Base-by-base conservation (phyloP, 2,797 vertebrate genomes). In the Phaenicophaeus curvirostris region DNA sequence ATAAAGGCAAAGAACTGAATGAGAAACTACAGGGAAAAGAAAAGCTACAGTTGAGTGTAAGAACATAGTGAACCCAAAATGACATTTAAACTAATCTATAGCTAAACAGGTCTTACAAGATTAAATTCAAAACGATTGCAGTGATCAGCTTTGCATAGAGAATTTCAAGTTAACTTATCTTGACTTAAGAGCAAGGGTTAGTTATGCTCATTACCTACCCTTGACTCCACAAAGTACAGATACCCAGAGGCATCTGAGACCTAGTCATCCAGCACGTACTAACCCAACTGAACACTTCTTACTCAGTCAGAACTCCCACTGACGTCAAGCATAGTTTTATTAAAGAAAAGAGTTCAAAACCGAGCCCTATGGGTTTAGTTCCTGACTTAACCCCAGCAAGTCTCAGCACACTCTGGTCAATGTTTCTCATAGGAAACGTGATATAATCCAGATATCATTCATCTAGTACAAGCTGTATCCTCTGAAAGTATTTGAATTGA, bases 381-480 rank as follows among this genome's bases (percentile, higher is more conserved):
- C 80, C 65, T 75, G 62, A 59, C 69, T 91, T 72, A 90, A 89
- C 33, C 83, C 48, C 69, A 88, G 85, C 31, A 82, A 33, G 69
- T 84, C 54, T 18, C 39, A 24, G 84, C 31, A 82, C 33, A 31
- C 33, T 67, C 79, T 68, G 33, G 44, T 33, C 67, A 41, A 16
- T 44, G 50, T 85, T 96, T 95, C 91, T 91, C 89, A 93, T 61
- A 93, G 82, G 87, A 96, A 94, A 84, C 23, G 7, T 67, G 66
- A 82, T 53, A 44, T 78, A 78, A 53, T 78, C 73, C 94, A 95
- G 85, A 89, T 63, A 86, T 51, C 5, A 11, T 37, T 66, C 31
- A 27, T 69, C n/a, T 17, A 33, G 76, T 67, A 93, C 89, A 96
- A 81, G 24, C 24, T 90, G 73, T 91, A 78, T 67, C 58, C 37